Percentiles rank a stretch among this genome's conserved stretches.
Evolutionary conservation across 2,113 vertebrate species (phyloP).

Genomic region (Heterocephalus glaber): DNA sequence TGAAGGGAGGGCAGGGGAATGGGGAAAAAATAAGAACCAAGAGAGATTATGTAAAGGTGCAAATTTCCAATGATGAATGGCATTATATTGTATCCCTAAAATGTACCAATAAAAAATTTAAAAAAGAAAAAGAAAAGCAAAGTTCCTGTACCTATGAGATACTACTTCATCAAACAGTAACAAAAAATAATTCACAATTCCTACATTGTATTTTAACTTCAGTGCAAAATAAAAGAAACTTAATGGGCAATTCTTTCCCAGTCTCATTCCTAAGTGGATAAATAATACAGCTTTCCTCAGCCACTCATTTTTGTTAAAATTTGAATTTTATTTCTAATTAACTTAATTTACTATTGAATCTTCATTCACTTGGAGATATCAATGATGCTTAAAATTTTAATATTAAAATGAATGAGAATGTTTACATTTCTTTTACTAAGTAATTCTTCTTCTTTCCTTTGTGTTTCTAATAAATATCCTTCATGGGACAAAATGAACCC

Average conservation of each 20-base stretch:
- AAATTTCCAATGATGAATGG: no score
- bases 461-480: not conserved
- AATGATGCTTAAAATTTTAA: not conserved
- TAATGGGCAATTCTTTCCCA: not conserved
- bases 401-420: not conserved
- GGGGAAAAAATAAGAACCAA: no score
- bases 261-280: not conserved
- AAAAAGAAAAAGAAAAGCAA: not conserved
- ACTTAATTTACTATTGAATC: constrained; percentile 14
- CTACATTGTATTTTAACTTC: constrained; percentile 32
- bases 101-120: no score
- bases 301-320: not conserved
- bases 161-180: not conserved
- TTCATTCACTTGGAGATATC: not conserved
- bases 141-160: not conserved
- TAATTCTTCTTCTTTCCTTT: not conserved
- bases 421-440: not conserved
- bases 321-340: not conserved
- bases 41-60: no score
- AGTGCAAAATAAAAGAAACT: constrained; percentile 25
- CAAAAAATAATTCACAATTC: not conserved
- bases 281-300: not conserved
- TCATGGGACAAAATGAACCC: not conserved
- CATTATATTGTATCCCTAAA: no score
- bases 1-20: no score